These are phyloP conservation scores for Peromyscus eremicus DNA, from an alignment of 2,797 vertebrate species.

Conservation along the genomic window DNA sequence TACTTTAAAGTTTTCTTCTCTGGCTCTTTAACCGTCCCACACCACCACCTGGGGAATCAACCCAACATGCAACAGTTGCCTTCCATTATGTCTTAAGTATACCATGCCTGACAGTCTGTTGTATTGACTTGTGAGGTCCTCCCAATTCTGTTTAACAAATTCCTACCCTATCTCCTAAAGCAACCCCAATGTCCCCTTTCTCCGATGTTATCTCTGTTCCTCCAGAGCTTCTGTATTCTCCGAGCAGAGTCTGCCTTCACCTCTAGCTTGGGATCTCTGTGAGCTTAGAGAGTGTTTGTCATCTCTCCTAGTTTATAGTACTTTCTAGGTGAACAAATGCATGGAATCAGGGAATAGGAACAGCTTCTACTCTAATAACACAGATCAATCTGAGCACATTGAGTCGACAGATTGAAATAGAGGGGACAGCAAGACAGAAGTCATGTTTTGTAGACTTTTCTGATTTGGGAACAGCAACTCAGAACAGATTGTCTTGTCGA, in stretches of 20 bases:
- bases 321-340: slow-evolving; percentile 29
- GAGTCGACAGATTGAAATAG: slow-evolving; percentile 2
- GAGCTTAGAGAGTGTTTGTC: slow-evolving; percentile 14
- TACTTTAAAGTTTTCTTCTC: not conserved
- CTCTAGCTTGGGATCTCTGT: not conserved
- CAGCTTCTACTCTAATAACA: not conserved
- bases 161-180: slow-evolving; percentile 27
- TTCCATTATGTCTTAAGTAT: slow-evolving; percentile 17
- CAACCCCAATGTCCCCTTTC: not conserved
- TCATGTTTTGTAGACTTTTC: not conserved
- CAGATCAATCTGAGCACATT: not conserved
- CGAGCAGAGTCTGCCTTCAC: not conserved
- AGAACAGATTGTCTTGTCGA: slow-evolving; percentile 29
- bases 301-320: slow-evolving; percentile 13
- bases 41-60: not conserved
- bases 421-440: not conserved
- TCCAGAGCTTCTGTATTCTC: not conserved
- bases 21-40: not conserved
- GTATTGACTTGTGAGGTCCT: not conserved
- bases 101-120: not conserved
- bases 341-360: not conserved
- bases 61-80: not conserved
- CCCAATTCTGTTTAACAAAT: not conserved
- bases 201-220: slow-evolving; percentile 37
- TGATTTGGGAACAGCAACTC: not conserved